phyloP scores from a whole-genome alignment of 2,797 vertebrate genomes.

The Rhinichthys osculus region DNA sequence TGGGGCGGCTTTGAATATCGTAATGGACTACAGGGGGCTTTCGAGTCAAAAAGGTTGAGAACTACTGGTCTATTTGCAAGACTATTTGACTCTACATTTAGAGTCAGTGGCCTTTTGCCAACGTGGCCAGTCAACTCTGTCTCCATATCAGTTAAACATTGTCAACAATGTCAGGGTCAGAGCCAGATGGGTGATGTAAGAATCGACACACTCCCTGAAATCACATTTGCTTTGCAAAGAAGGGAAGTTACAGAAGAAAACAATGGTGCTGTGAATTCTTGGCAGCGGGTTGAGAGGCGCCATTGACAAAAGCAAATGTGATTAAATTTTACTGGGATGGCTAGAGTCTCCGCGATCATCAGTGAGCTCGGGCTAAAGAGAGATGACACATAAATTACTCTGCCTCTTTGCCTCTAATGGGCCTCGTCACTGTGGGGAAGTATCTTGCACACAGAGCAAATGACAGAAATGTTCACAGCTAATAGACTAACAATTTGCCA shows the following conservation, averaged over 20 bases:
- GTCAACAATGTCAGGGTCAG: slow-evolving; percentile 65
- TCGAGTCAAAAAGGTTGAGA: not conserved
- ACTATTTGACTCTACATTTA: slow-evolving; percentile 24
- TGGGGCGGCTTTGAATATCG: not conserved
- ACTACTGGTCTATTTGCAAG: slow-evolving; percentile 26
- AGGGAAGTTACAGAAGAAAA: slow-evolving; percentile 59
- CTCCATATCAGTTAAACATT: slow-evolving; percentile 59
- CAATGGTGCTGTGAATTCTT: slow-evolving; percentile 73
- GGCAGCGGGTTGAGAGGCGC: slow-evolving; percentile 68
- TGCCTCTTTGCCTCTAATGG: slow-evolving; percentile 78
- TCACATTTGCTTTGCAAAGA: slow-evolving; percentile 67
- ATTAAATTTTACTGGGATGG: slow-evolving; percentile 79
- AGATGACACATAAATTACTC: slow-evolving; percentile 83
- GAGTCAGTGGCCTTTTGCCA: slow-evolving; percentile 70
- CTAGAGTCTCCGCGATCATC: slow-evolving; percentile 76
- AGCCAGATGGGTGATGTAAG: slow-evolving; percentile 75
- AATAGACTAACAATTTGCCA: slow-evolving; percentile 77
- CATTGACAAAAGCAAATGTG: slow-evolving; percentile 83
- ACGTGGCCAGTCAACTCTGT: slow-evolving; percentile 56
- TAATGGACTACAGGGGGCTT: no score
- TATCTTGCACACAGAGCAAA: slow-evolving; percentile 72
- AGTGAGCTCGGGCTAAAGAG: slow-evolving; percentile 78
- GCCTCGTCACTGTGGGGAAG: slow-evolving; percentile 79
- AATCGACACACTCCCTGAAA: slow-evolving; percentile 78
- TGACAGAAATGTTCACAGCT: slow-evolving; percentile 78